phyloP scores from a whole-genome alignment of 2,888 invertebrate genomes.

The Anodontia alba region DNA sequence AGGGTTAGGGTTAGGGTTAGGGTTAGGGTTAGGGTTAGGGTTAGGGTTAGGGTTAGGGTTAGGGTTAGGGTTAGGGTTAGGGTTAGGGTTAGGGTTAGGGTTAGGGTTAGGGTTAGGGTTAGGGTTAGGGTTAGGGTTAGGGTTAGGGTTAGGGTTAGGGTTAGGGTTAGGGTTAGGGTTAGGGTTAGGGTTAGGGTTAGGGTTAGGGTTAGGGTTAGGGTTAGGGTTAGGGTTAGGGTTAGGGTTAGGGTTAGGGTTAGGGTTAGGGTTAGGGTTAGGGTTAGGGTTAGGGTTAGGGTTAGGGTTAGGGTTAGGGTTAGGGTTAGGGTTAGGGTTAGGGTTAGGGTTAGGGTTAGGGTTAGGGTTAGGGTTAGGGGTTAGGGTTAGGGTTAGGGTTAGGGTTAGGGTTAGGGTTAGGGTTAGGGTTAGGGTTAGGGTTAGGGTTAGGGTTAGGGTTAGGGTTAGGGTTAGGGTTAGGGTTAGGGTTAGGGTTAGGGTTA shows the following conservation, averaged over 20 bases:
- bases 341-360: neutral
- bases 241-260: constrained; percentile 29
- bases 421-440: constrained; percentile 8
- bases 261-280: constrained; percentile 39
- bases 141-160: constrained; percentile 27
- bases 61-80: constrained; percentile 13
- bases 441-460: constrained; percentile 10
- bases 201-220: neutral
- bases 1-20: constrained; percentile 8
- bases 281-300: constrained; percentile 28
- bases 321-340: constrained; percentile 13
- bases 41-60: constrained; percentile 1
- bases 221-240: constrained; percentile 16
- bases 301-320: constrained; percentile 13
- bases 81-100: constrained; percentile 15
- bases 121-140: constrained; percentile 21
- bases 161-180: constrained; percentile 23
- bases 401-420: constrained; percentile 9
- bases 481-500: constrained; percentile 9
- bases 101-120: constrained; percentile 14
- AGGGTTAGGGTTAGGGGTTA: neutral
- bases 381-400: constrained; percentile 15
- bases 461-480: constrained; percentile 10
- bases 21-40: constrained; percentile 15
- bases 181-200: constrained; percentile 20